Conservation (phyloP, 2,113 vertebrate species). For the Proteles cristata region DNA sequence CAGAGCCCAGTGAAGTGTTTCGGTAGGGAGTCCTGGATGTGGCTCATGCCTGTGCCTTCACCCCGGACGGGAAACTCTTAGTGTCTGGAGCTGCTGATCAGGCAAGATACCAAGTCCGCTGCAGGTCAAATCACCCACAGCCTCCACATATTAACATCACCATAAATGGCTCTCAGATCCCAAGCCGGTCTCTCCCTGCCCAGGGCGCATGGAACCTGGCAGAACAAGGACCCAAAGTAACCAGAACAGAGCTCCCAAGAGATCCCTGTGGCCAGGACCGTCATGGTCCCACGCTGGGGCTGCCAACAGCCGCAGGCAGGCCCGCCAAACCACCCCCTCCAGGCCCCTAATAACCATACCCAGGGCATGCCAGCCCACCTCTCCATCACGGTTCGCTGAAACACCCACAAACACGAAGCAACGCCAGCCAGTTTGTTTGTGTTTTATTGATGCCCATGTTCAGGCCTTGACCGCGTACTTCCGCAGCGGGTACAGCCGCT, state of each 20-base stretch:
- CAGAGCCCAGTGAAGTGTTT: not conserved
- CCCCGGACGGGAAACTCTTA: constrained; percentile 36
- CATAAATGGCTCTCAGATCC: not conserved
- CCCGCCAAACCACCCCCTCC: not conserved
- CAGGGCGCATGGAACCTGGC: accelerated
- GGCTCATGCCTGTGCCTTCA: constrained; percentile 64
- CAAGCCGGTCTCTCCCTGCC: not conserved
- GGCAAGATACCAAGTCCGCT: not conserved
- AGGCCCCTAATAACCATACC: not conserved
- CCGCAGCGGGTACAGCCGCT: constrained; percentile 92
- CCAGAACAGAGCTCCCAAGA: not conserved
- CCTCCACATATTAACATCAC: accelerated
- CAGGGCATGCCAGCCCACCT: not conserved
- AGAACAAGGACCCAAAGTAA: not conserved
- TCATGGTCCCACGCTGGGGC: not conserved
- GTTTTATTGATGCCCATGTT: constrained; percentile 83
- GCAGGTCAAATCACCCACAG: no score
- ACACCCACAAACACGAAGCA: not conserved
- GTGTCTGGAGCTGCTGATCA: constrained; percentile 58
- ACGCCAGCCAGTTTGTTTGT: not conserved
- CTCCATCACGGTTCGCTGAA: not conserved
- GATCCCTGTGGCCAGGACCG: not conserved
- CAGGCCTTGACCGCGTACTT: constrained; percentile 98
- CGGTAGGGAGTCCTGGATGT: constrained; percentile 9
- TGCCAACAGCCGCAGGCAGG: not conserved